Percentiles rank a stretch among this genome's conserved stretches.
phyloP scores from a whole-genome alignment of 2,888 invertebrate species.

The Parnassius smintheus region DNA sequence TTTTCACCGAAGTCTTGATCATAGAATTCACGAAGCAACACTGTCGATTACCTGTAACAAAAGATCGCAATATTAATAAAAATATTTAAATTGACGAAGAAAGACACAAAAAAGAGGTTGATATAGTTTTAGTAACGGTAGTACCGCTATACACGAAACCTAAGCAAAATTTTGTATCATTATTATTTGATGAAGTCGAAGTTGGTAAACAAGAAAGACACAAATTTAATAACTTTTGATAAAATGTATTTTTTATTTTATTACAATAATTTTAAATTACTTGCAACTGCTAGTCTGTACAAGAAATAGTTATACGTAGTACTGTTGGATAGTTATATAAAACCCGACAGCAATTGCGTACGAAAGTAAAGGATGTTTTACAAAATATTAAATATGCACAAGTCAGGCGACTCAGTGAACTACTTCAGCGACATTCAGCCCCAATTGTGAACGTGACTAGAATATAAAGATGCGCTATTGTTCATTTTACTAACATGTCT shows the following conservation, averaged over 20 bases:
- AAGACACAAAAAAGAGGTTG: background rate
- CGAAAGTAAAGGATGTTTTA: too few species aligned
- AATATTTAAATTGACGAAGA: background rate
- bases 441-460: slow-evolving; percentile 7
- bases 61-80: slow-evolving; percentile 2
- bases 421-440: slow-evolving; percentile 17
- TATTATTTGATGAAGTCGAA: too few species aligned
- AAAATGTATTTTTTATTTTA: too few species aligned
- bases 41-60: slow-evolving; percentile 9
- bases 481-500: background rate
- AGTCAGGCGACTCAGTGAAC: slow-evolving; percentile 3
- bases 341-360: too few species aligned
- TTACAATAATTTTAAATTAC: too few species aligned
- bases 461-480: background rate
- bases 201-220: too few species aligned
- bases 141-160: too few species aligned
- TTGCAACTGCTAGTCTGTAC: too few species aligned
- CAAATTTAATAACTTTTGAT: too few species aligned
- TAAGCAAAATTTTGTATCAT: too few species aligned
- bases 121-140: background rate
- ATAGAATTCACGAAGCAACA: background rate
- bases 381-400: background rate
- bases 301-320: too few species aligned
- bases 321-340: too few species aligned
- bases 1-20: background rate